Evolutionary conservation across 2,797 vertebrate species (phyloP), one percentile per base, ranked within the genome.

Genomic region (Pogonophryne albipinna): DNA sequence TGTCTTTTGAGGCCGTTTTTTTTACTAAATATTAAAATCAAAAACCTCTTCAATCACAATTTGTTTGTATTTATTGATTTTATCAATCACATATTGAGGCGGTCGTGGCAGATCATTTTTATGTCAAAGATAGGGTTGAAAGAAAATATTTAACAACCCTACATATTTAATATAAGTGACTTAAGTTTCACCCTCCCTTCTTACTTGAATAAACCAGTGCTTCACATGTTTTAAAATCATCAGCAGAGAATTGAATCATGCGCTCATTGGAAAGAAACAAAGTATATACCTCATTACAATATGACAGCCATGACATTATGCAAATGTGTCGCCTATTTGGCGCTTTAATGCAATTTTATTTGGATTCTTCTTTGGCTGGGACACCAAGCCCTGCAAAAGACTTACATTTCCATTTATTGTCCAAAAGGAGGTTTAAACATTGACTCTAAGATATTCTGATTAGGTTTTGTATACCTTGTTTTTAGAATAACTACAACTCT

Each of bases 171-270:
- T 7, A 15, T 20, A 4, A 53, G 47, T 15, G 27, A 55, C 17
- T 27, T 6, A 11, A 53, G 15, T 16, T 38, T 38, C 15, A 62
- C 23, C 10, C 19, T 58, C 27, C 19, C 23, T 34, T 14, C 10
- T 9, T 27, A 27, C 27, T 17, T 20, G 1, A 61, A 27, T 13
- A 31, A n/a, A 60, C 41, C 11, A 59, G 10, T 16, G n/a, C 31
- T 50, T 6, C 46, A 49, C 6, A n/a, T 20, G 52, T 23, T 69
- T 76, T 44, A 49, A 73, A 53, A 63, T 71, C 27, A 72, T 59
- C 17, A 68, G 57, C 31, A 49, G 8, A 31, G 45, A 58, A 10
- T 10, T 17, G 13, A 45, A 15, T 57, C 15, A 3, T 10, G 45
- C 0, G 7, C 34, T 38, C 13, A 19, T 50, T 51, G 34, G 31